phyloP scores from a whole-genome alignment of 2,797 vertebrate species.

The Eupleurogrammus muticus region DNA sequence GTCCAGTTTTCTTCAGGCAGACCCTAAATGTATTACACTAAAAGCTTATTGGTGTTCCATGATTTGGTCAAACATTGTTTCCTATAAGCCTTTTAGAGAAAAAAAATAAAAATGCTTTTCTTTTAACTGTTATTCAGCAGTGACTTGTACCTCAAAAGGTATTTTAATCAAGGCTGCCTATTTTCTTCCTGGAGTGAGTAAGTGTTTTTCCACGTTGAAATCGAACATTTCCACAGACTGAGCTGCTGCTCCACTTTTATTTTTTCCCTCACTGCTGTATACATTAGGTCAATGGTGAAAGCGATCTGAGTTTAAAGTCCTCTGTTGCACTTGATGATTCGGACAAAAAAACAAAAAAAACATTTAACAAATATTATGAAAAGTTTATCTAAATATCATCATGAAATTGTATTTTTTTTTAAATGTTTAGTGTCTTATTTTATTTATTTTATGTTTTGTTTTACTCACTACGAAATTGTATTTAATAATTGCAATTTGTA shows the following conservation, averaged over 20 bases:
- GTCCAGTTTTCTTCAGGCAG: too few relatives aligned
- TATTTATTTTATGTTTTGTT: neutral
- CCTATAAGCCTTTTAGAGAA: too few relatives aligned
- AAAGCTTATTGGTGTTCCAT: too few relatives aligned
- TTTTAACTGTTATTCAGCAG: neutral
- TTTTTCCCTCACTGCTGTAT: neutral
- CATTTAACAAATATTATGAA: neutral
- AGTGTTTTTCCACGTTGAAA: slow-evolving; percentile 3
- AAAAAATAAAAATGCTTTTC: too few relatives aligned
- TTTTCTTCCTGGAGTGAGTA: neutral
- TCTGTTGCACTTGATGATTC: neutral
- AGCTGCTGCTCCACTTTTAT: neutral
- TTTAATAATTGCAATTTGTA: too few relatives aligned
- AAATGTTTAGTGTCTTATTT: neutral
- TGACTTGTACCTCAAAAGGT: neutral
- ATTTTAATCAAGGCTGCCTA: slow-evolving; percentile 9
- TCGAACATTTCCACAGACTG: slow-evolving; percentile 2
- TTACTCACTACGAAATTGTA: neutral
- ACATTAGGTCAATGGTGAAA: neutral
- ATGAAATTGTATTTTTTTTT: neutral
- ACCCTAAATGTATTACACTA: too few relatives aligned
- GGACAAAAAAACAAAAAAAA: too few relatives aligned
- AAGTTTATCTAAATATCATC: neutral
- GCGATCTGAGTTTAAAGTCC: neutral
- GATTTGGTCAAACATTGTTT: too few relatives aligned